Evolutionary conservation across 2,797 vertebrate genomes (phyloP).

Genomic region (Taenioides sp.): DNA sequence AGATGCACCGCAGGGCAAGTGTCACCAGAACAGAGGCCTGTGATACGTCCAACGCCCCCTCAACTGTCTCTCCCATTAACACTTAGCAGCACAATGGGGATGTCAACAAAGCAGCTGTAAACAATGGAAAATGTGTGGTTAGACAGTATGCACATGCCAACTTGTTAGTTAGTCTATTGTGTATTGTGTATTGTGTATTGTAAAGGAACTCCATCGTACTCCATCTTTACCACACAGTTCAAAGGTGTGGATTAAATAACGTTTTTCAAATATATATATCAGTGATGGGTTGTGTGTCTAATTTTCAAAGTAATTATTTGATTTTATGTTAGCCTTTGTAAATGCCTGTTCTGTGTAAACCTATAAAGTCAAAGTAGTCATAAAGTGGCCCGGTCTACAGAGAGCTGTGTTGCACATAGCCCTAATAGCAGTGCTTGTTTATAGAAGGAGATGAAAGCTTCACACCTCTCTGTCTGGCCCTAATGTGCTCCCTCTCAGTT

Average conservation of each 20-base stretch:
- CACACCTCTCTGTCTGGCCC: slow-evolving; percentile 31
- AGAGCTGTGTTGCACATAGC: slow-evolving; percentile 13
- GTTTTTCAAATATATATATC: too few relatives aligned
- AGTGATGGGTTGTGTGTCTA: neutral
- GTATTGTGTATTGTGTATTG: neutral
- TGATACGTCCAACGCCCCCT: slow-evolving; percentile 31
- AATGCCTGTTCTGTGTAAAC: neutral
- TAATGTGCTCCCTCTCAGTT: slow-evolving; percentile 23
- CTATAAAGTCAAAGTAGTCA: neutral
- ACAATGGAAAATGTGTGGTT: slow-evolving; percentile 24
- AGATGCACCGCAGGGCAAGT: slow-evolving; percentile 60
- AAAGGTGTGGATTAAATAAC: neutral
- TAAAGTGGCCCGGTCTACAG: neutral
- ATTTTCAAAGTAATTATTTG: neutral
- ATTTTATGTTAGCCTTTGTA: neutral
- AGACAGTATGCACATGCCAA: neutral
- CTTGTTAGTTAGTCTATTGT: neutral
- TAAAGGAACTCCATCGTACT: neutral
- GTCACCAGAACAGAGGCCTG: slow-evolving; percentile 45
- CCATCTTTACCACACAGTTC: neutral
- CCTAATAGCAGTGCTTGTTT: slow-evolving; percentile 21
- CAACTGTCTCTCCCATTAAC: slow-evolving; percentile 22
- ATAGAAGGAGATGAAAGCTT: slow-evolving; percentile 17
- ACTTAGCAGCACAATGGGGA: slow-evolving; percentile 33
- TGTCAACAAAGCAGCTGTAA: slow-evolving; percentile 49